Base-by-base conservation (phyloP, 1,140 invertebrate genomes). In the Philopotamus ludificatus region DNA sequence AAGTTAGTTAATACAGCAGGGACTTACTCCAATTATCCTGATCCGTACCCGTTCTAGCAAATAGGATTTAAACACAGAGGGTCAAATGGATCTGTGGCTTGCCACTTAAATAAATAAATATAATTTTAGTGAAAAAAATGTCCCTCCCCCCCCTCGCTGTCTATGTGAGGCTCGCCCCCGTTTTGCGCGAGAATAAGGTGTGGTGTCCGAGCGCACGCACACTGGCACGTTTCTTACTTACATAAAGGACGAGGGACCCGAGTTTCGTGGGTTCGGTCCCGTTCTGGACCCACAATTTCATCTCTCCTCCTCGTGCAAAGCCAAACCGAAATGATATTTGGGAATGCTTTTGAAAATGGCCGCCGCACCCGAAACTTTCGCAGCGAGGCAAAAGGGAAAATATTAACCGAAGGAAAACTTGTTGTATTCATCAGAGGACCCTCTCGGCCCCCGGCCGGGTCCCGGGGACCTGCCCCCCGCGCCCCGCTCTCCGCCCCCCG, bases 271-370 rank as follows among this genome's bases (percentile, higher is more conserved):
- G 10, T 20, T 8, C 15, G n/a, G 47, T 28, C 8, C 49, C n/a
- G 41, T 53, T 34, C 3, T 42, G 18, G 44, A 20, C 49, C 39
- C 58, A 50, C 50, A 57, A 57, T 57, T 39, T 57, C 53, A 57
- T 57, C 53, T 47, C 50, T 26, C 23, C 41, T 7, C 4, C 18
- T 10, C 34, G 39, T 4, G 22, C 57, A 44, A 47, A 50, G 59
- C 47, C 47, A 50, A 44, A 53, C 67, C 63, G 42, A 69, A 69
- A 69, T 69, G 59, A 69, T 69, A 69, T 69, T 63, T 55, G 63
- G 68, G 68, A 69, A 69, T 69, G 67, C 68, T 44, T 70, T 70
- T 70, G 67, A 68, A 68, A 61, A 55, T 45, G 57, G 62, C 61
- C 42, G 61, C 41, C 42, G 25, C 51, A 61, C 67, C 67, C 63